Percentiles rank a stretch among this genome's conserved stretches.
These are phyloP conservation scores for Holothuria scabra DNA, from an alignment of 53 echinoderm and acorn worm genomes.

Conservation along the genomic window DNA sequence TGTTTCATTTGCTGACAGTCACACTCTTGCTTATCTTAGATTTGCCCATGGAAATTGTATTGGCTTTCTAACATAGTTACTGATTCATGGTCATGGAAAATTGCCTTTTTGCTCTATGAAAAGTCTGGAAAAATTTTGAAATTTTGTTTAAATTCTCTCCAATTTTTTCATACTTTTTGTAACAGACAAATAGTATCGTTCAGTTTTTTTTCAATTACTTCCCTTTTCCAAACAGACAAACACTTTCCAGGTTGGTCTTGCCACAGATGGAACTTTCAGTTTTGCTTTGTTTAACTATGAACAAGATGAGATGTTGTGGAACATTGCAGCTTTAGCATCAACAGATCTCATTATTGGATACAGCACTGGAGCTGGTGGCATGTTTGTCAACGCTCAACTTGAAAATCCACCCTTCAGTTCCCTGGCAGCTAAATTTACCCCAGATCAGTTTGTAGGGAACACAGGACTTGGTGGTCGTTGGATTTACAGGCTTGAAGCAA, in stretches of 20 bases:
- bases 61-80: too few relatives aligned
- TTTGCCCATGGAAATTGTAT: too few relatives aligned
- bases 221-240: conserved; percentile 60
- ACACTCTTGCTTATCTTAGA: too few relatives aligned
- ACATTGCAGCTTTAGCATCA: conserved; percentile 62
- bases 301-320: conserved; percentile 81
- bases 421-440: conserved; percentile 56
- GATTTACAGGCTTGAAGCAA: conserved; percentile 83
- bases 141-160: too few relatives aligned
- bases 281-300: conserved; percentile 86
- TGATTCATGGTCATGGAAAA: too few relatives aligned
- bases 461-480: conserved; percentile 76
- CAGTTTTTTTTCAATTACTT: background rate
- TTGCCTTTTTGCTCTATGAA: too few relatives aligned
- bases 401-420: conserved; percentile 66
- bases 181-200: too few relatives aligned
- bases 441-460: conserved; percentile 75
- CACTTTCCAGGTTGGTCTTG: conserved; percentile 89
- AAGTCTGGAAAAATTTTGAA: too few relatives aligned
- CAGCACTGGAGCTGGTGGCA: conserved; percentile 67
- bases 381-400: conserved; percentile 71
- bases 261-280: conserved; percentile 83
- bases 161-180: too few relatives aligned
- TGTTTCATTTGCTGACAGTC: too few relatives aligned
- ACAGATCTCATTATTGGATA: conserved; percentile 82